Conservation (phyloP, 2,113 vertebrate species). For the Neomonachus schauinslandi region DNA sequence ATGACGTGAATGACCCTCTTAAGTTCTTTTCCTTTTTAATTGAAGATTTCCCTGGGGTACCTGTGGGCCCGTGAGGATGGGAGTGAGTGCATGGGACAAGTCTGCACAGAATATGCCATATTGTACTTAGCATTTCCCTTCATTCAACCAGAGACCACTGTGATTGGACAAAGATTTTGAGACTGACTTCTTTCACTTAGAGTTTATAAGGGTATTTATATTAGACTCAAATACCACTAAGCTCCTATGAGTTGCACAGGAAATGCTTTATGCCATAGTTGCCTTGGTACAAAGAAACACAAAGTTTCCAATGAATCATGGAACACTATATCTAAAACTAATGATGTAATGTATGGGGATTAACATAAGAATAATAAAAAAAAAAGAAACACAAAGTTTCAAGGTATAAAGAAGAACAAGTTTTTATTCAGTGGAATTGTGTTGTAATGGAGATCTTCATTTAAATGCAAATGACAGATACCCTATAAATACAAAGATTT, state of each 20-base stretch:
- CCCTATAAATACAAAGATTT: neutral
- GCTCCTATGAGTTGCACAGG: neutral
- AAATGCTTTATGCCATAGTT: neutral
- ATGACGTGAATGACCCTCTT: neutral
- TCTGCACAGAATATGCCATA: neutral
- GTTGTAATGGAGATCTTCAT: neutral
- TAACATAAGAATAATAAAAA: too few relatives aligned
- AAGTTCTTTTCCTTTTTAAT: neutral
- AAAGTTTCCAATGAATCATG: too few relatives aligned
- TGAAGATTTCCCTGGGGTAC: neutral
- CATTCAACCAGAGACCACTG: neutral
- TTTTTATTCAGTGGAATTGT: neutral
- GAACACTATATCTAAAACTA: too few relatives aligned
- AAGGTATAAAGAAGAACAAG: neutral
- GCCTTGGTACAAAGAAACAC: neutral
- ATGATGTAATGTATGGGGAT: too few relatives aligned
- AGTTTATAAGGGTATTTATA: neutral
- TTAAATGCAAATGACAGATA: neutral
- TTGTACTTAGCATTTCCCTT: neutral
- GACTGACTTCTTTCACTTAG: neutral
- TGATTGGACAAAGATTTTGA: neutral
- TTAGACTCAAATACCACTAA: neutral
- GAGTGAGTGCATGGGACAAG: accelerated
- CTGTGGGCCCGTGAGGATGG: neutral
- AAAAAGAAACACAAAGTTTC: neutral